phyloP scores from a whole-genome alignment of 2,888 invertebrate genomes.

The Steinernema scapterisci region DNA sequence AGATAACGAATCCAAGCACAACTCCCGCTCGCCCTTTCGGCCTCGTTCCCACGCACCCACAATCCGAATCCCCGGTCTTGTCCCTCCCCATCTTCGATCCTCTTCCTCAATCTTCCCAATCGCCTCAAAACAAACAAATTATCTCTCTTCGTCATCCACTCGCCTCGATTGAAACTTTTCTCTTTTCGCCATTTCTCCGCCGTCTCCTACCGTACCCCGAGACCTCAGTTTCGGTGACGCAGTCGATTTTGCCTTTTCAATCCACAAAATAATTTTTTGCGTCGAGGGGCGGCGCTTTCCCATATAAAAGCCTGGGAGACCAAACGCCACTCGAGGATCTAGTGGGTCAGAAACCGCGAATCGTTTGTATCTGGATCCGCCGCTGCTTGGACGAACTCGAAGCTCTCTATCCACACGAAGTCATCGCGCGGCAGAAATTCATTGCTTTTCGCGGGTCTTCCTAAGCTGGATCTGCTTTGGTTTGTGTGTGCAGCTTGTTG shows the following conservation, averaged over 20 bases:
- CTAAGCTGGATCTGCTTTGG: too few relatives aligned
- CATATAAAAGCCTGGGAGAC: neutral
- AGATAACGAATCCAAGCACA: too few relatives aligned
- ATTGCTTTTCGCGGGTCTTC: too few relatives aligned
- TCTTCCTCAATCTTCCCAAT: neutral
- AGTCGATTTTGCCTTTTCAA: neutral
- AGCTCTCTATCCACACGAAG: too few relatives aligned
- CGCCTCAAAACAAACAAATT: neutral
- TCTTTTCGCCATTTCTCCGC: too few relatives aligned
- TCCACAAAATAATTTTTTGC: neutral
- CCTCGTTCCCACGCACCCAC: neutral
- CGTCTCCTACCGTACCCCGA: slow-evolving; percentile 6
- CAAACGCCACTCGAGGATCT: slow-evolving; percentile 13
- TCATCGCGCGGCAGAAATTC: too few relatives aligned
- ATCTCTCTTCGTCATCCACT: neutral
- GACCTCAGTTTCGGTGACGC: neutral
- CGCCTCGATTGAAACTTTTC: neutral
- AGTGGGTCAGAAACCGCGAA: too few relatives aligned
- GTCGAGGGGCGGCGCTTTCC: neutral
- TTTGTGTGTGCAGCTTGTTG: too few relatives aligned
- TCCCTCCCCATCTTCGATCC: neutral
- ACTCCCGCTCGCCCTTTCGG: too few relatives aligned
- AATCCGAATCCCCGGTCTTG: neutral
- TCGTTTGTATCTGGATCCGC: too few relatives aligned
- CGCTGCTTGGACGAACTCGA: too few relatives aligned